Evolutionary conservation across 2,113 vertebrate species (phyloP).

Genomic region (Micromys minutus): DNA sequence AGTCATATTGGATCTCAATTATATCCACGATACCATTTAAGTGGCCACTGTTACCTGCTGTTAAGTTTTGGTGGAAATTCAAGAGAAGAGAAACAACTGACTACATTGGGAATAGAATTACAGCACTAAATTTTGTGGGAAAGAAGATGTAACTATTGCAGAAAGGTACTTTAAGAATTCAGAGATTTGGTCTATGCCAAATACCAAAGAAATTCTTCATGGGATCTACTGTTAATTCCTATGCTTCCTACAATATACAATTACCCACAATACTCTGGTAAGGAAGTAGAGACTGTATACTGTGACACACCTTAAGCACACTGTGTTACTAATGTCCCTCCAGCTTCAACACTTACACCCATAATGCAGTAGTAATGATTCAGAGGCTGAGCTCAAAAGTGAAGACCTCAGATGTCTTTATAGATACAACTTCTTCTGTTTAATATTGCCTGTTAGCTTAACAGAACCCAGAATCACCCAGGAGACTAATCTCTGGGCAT

Average conservation of each 20-base stretch:
- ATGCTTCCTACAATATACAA: not conserved
- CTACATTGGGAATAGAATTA: not conserved
- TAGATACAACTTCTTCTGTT: not conserved
- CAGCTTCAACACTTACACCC: not conserved
- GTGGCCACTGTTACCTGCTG: not conserved
- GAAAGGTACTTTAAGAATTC: not conserved
- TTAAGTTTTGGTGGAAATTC: not conserved
- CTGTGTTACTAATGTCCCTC: not conserved
- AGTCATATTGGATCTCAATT: not conserved
- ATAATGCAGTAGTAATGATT: accelerated
- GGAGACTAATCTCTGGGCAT: not conserved
- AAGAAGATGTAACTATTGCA: not conserved
- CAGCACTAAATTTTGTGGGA: not conserved
- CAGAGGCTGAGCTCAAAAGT: not conserved
- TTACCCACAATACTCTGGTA: not conserved
- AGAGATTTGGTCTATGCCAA: not conserved
- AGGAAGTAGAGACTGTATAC: not conserved
- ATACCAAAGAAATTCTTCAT: not conserved
- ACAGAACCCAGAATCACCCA: not conserved
- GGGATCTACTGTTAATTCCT: not conserved
- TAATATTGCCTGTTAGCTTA: not conserved
- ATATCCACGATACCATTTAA: not conserved
- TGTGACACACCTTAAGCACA: not conserved
- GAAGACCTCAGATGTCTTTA: not conserved
- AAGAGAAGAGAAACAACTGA: not conserved